Evolutionary conservation across 1,140 invertebrate species (phyloP), one percentile per base, ranked within the genome.

Genomic region (Psix sp.): DNA sequence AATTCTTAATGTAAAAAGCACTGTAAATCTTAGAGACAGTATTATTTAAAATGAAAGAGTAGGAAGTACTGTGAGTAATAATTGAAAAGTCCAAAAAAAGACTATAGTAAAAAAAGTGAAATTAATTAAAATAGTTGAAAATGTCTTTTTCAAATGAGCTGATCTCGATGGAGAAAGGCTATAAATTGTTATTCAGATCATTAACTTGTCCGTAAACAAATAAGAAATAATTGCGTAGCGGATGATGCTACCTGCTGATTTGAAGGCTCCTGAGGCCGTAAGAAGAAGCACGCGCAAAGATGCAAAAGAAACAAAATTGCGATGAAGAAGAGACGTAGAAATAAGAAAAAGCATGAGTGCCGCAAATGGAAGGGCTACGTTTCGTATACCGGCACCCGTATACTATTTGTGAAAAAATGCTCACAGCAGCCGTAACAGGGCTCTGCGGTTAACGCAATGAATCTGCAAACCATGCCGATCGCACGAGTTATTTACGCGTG

Each of bases 391-490:
- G 57, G 54, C 67, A 57, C 51, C 51, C 67, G 59, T 71, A 71
- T 71, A 57, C 59, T 35, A 49, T 48, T 45, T 38, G 40, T 10
- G 35, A 56, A 45, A 59, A 72, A 52, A 65, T 62, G 31, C 66
- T 33, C 38, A 26, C 33, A 35, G 36, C 51, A 67, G 49, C 48
- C 24, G 13, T 14, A 45, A 17, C 56, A 45, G 46, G 36, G 31
- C 57, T 40, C 38, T 39, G 51, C 52, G 52, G 59, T 63, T 62
- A 71, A 71, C 59, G 68, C 68, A 72, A 72, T 72, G 68, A 63
- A 72, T 72, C 68, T 72, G 54, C 68, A 59, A 63, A 72, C 68
- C 68, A 56, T 65, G 68, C 59, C 68, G 68, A 72, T 72, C 63
- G 71, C 51, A 45, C 62, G 57, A 57, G 56, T 74, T 74, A 74